phyloP scores from a whole-genome alignment of 2,113 vertebrate species.

The Pseudorhombus dupliciocellatus region DNA sequence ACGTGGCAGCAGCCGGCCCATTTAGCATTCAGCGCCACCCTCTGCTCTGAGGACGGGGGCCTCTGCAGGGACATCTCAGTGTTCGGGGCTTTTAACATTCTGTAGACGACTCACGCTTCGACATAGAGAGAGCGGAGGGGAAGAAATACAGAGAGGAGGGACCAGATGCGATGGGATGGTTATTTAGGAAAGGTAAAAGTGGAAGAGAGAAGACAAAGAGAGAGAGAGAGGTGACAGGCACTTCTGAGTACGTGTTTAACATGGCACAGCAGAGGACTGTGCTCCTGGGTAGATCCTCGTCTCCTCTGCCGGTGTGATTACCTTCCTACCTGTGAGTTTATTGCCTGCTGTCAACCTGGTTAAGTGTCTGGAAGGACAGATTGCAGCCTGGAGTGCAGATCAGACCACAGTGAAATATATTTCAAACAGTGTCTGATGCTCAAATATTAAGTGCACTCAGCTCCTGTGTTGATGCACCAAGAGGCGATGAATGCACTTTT shows the following conservation, averaged over 20 bases:
- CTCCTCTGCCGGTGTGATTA: too few species aligned
- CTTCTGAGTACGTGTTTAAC: constrained; percentile 34
- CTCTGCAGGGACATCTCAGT: constrained; percentile 68
- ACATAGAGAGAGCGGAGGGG: constrained; percentile 20
- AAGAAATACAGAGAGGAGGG: constrained; percentile 38
- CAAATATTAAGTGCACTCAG: constrained; percentile 10
- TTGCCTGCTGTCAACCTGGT: not conserved
- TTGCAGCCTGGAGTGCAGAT: not conserved
- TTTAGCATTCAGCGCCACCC: constrained; percentile 69
- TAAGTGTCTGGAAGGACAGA: constrained; percentile 48
- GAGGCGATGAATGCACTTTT: constrained; percentile 5
- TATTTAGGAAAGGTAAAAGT: constrained; percentile 1
- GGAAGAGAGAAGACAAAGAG: not conserved
- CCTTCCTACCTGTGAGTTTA: too few species aligned
- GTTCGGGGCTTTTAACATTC: constrained; percentile 71
- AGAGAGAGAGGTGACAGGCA: not conserved
- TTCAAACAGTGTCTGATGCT: not conserved
- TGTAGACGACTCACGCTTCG: constrained; percentile 23
- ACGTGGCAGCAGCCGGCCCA: constrained; percentile 13
- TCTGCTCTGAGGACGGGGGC: constrained; percentile 57
- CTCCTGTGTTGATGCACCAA: not conserved
- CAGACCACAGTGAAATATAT: not conserved
- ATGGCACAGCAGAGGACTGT: not conserved
- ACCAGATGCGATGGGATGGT: constrained; percentile 52
- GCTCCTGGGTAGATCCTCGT: not conserved